Percentiles rank a stretch among this genome's conserved stretches.
phyloP scores from a whole-genome alignment of 2,888 invertebrate genomes.

The Eudasyphora cyanicolor region DNA sequence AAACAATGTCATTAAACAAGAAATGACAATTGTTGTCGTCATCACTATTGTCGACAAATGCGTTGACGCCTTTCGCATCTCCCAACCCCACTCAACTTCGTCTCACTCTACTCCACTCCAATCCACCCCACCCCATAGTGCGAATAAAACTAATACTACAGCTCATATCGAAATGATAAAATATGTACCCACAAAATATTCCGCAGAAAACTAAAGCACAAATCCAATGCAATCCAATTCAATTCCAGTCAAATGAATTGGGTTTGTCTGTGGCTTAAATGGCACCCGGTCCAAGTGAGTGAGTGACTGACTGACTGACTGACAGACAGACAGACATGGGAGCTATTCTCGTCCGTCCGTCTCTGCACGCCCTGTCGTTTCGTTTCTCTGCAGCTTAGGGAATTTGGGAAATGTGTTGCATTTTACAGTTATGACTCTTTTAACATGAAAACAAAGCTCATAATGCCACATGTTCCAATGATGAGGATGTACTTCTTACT shows the following conservation, averaged over 20 bases:
- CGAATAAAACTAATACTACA: background rate
- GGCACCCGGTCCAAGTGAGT: no score
- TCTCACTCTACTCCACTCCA: no score
- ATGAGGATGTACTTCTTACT: no score
- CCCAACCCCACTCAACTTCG: no score
- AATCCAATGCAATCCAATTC: slow-evolving; percentile 8
- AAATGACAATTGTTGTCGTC: slow-evolving; percentile 11
- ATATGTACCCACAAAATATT: background rate
- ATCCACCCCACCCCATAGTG: no score
- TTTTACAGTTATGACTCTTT: background rate
- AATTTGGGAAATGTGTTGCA: slow-evolving; percentile 3
- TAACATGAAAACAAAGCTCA: background rate
- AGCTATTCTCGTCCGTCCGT: background rate
- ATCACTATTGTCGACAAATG: slow-evolving; percentile 5
- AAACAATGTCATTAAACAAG: background rate
- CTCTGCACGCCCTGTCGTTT: background rate
- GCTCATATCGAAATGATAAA: background rate
- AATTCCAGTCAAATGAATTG: slow-evolving; percentile 59
- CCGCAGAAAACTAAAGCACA: background rate
- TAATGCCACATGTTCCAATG: slow-evolving; percentile 6
- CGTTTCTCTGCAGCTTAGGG: background rate
- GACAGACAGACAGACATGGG: no score
- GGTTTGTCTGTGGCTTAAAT: slow-evolving; percentile 53
- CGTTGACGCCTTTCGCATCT: no score
- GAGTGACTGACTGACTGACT: no score